Conservation (phyloP, 1,140 invertebrate genomes). For the Wiebesia pumilae region DNA sequence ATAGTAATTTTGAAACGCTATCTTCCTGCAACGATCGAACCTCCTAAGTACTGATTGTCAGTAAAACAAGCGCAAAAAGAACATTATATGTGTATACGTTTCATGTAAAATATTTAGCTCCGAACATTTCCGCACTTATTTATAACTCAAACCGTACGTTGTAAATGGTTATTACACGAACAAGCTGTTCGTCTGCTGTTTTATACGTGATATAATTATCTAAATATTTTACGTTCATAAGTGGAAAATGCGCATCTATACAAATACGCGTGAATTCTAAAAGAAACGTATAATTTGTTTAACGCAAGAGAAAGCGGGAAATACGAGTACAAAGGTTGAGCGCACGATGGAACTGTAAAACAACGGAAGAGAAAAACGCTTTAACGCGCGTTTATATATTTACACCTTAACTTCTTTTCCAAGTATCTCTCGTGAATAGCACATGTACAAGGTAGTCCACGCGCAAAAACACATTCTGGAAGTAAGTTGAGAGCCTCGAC, state of each 20-base stretch:
- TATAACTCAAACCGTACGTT: background rate
- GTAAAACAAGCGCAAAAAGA: background rate
- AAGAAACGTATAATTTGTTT: background rate
- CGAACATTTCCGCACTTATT: background rate
- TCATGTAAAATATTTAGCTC: background rate
- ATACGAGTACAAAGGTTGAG: background rate
- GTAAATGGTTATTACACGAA: background rate
- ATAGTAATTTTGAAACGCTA: background rate
- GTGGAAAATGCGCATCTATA: no score
- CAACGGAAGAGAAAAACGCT: background rate
- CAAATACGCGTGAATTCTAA: no score
- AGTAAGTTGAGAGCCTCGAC: background rate
- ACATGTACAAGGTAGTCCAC: background rate
- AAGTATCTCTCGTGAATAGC: background rate
- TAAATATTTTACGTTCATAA: no score
- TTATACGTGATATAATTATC: no score
- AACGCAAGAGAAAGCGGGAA: background rate
- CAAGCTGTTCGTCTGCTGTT: no score
- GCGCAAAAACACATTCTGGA: background rate
- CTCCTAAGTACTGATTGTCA: background rate
- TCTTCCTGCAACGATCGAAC: background rate
- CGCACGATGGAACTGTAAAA: background rate
- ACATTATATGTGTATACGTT: no score
- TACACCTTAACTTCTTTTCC: background rate
- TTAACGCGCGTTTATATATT: background rate